Evolutionary conservation across 2,888 invertebrate genomes (phyloP), one percentile per base, ranked within the genome.

Genomic region (Scaptomyza flava): DNA sequence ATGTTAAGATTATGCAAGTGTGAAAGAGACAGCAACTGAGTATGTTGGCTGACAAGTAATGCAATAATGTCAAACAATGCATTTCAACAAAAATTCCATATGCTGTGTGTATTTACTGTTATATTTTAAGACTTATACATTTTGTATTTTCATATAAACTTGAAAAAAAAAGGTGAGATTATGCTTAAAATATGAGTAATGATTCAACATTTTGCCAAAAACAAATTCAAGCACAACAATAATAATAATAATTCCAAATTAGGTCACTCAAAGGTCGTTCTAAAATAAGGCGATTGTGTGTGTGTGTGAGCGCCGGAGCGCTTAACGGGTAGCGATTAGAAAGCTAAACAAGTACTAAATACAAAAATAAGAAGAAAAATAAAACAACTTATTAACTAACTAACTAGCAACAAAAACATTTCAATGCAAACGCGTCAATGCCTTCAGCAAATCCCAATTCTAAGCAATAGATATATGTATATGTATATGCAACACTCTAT

Each of bases 241-340:
- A n/a, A n/a, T n/a, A 17, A 53, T 3, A 67, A 23, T 43, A 64
- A 66, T 64, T 62, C 74, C 63, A 74, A 75, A 74, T 74, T 74
- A 74, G 77, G 60, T 61, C 72, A 77, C 64, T 54, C 62, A 77
- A 77, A 77, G 75, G 75, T 76, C 75, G 62, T 68, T 76, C 47
- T 46, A 31, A 53, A 52, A 48, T 61, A 59, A 48, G 42, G 45
- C 76, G 47, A 59, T 42, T 58, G 23, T 23, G 23, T 23, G 3
- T 46, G 9, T 30, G 33, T 48, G 33, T 34, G 48, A 34, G 71
- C 62, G 66, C 61, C 59, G 56, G 59, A 51, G 56, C 58, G 72
- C 63, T 60, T 61, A 67, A 52, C 54, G 54, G 58, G 31, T 50
- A 43, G 42, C 60, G 66, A 70, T 74, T 74, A 73, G 60, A 76